Evolutionary conservation across 2,888 invertebrate species (phyloP), one percentile per base, ranked within the genome.

Genomic region (Ditula angustiorana): DNA sequence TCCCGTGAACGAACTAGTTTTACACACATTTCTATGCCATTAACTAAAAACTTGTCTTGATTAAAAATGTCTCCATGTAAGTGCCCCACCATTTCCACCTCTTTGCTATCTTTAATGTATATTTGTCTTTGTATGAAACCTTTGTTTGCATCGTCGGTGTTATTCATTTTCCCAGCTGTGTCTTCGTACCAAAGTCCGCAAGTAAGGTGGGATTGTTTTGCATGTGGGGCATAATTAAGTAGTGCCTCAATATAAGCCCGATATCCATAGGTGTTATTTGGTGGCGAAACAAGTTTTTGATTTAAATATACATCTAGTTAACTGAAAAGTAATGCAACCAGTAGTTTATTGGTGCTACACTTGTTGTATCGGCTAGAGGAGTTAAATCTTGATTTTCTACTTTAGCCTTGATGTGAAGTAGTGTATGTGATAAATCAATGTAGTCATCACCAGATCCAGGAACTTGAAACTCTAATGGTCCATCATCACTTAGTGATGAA

Each of bases 381-480:
- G 69, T 56, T 50, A 21, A 56, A 63, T 74, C 74, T 26, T 67
- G 66, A 53, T 72, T 74, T 19, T 64, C 4, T 64, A 75, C 66
- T 65, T 72, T 71, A 10, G 72, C 70, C 56, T 70, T 75, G 7
- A 71, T 61, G 56, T 74, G 69, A 10, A 74, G 11, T 23, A 74
- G 58, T 4, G 75, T 75, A 69, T 74, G 74, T 5, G 75, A 74
- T 35, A 76, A 68, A 52, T 75, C 73, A 1, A 75, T 71, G 21
- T 74, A 75, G 55, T 75, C 74, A 70, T 76, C 74, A n/a, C 76
- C 76, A 7, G 74, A 49, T 35, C 74, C 75, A 57, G 76, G 74
- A 8, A 77, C 55, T 67, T 69, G 63, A 68, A 76, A 77, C 61
- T 75, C 77, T 16, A 75, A 70, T 0, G 74, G 75, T 2, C 75